Base-by-base conservation (phyloP, 2,113 vertebrate species). In the Ciconia maguari region DNA sequence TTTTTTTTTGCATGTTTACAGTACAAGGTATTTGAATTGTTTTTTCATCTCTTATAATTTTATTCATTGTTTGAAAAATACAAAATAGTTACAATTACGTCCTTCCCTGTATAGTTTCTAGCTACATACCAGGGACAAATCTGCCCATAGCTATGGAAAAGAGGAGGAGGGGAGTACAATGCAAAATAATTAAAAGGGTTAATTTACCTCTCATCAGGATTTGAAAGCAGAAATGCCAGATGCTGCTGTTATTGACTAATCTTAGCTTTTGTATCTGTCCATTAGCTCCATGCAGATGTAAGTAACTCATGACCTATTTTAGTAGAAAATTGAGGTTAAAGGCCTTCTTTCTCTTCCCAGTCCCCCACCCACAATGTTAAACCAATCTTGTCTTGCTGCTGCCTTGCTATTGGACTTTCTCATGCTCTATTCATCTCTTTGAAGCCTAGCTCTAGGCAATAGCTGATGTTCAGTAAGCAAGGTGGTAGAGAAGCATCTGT, bases 271-370 rank as follows among this genome's bases (percentile, higher is more conserved):
- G 4, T 64, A 42, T 75, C 54, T 75, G 26, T 58, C 42, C n/a
- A n/a, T 89, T 93, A 74, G 10, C 30, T 74, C 22, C 54, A 38
- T 18, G 36, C 2, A 52, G 48, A 30, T 91, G 32, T 48, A 17
- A 74, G 24, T 46, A 91, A 41, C 32, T 49, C 16, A 51, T 64
- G 24, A 87, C 17, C 26, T 60, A 15, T 30, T 93, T 96, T 68
- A 86, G 25, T 13, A 92, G 30, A 85, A 96, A 89, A 93, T 22
- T 83, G 68, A 69, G 61, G 41, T 60, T 92, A 94, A 98, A 95
- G 51, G 36, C 76, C 17, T 75, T 60, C 71, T 46, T 96, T 83
- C 72, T 86, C 9, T 62, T 93, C 42, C 30, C 26, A 26, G 38
- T 68, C 38, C 21, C 24, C 32, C 61, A 89, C 21, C 27, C 26